These are phyloP conservation scores for Drosophila borealis DNA, from an alignment of 2,888 invertebrate genomes.

Conservation along the genomic window DNA sequence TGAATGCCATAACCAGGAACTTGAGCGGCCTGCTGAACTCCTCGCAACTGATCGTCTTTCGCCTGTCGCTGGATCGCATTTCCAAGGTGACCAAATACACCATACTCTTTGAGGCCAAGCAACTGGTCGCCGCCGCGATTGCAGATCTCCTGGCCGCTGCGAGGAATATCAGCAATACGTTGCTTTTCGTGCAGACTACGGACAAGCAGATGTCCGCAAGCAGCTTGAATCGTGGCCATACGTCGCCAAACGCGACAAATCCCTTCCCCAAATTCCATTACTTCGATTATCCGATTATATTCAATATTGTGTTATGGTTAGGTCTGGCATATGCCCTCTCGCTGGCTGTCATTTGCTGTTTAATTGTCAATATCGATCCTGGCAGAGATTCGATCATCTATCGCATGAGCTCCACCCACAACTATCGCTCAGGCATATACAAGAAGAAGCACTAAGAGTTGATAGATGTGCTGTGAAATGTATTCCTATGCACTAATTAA, in stretches of 20 bases:
- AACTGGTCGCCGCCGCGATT: constrained; percentile 82
- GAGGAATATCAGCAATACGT: constrained; percentile 85
- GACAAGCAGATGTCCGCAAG: constrained; percentile 48
- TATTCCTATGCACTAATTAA: no score
- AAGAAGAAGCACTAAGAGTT: constrained; percentile 94
- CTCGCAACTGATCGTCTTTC: constrained; percentile 63
- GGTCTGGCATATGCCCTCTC: constrained; percentile 90
- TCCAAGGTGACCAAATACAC: constrained; percentile 60
- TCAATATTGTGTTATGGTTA: constrained; percentile 95
- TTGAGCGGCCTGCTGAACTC: constrained; percentile 43
- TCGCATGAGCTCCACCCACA: constrained; percentile 93
- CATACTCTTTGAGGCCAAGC: constrained; percentile 71
- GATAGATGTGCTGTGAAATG: neutral
- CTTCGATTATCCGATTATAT: constrained; percentile 91
- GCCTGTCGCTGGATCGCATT: constrained; percentile 67
- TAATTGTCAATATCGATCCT: constrained; percentile 97
- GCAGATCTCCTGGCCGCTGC: constrained; percentile 86
- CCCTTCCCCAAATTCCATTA: constrained; percentile 87
- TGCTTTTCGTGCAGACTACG: constrained; percentile 86
- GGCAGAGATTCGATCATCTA: constrained; percentile 99
- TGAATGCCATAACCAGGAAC: constrained; percentile 59
- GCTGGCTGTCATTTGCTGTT: constrained; percentile 91
- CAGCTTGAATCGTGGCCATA: constrained; percentile 37
- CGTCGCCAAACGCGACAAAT: constrained; percentile 46
- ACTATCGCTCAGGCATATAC: constrained; percentile 86